These are phyloP conservation scores for Thaleichthys pacificus DNA, from an alignment of 2,797 vertebrate species.

Conservation along the genomic window DNA sequence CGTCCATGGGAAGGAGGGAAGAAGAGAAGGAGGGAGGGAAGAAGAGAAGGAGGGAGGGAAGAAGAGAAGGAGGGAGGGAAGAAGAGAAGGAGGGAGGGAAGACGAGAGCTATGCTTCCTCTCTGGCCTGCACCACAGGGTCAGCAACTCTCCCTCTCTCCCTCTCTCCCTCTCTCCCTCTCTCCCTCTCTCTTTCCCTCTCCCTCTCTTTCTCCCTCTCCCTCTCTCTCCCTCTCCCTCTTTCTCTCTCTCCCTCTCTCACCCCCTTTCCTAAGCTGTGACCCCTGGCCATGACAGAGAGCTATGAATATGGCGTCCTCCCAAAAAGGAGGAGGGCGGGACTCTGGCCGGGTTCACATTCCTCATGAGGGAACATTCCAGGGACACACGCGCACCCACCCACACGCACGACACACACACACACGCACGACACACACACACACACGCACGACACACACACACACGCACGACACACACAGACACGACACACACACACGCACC, in stretches of 20 bases:
- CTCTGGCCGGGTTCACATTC: constrained; percentile 57
- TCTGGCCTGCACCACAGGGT: background rate
- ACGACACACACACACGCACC: background rate
- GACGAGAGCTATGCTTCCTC: background rate
- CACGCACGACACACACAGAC: constrained; percentile 20
- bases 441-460: constrained; percentile 6
- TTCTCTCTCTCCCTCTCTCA: background rate
- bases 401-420: no score
- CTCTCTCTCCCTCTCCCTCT: constrained; percentile 8
- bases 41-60: constrained; percentile 16
- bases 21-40: constrained; percentile 16
- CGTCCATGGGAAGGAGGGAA: constrained; percentile 35
- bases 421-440: constrained; percentile 19
- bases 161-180: constrained; percentile 9
- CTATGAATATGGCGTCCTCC: constrained; percentile 74
- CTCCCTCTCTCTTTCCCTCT: constrained; percentile 9
- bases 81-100: constrained; percentile 10
- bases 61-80: constrained; percentile 16
- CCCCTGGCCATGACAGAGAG: constrained; percentile 51
- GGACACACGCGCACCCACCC: no score
- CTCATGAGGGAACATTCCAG: constrained; percentile 55
- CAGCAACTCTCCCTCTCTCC: background rate
- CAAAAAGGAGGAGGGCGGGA: constrained; percentile 62
- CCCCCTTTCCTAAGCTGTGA: constrained; percentile 23
- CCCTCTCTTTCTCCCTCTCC: background rate